Evolutionary conservation across 2,113 vertebrate genomes (phyloP).

Genomic region (Pseudopodoces humilis): DNA sequence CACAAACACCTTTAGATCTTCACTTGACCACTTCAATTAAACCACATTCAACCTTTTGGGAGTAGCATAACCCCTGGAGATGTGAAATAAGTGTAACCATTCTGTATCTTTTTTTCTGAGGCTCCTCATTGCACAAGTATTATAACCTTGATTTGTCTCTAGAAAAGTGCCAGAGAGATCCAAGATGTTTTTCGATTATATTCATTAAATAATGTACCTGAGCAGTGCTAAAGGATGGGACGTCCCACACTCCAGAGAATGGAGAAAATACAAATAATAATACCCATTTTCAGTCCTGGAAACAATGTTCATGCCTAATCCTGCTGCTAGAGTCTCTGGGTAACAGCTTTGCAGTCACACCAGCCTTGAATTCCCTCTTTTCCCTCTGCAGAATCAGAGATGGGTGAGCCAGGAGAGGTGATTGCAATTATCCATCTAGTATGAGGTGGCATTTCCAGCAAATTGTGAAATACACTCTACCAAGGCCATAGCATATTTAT

Average conservation of each 20-base stretch:
- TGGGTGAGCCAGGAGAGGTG: not conserved
- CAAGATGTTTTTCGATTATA: not conserved
- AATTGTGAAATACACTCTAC: not conserved
- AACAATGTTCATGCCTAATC: not conserved
- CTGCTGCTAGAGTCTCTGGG: not conserved
- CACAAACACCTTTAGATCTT: not conserved
- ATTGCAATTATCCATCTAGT: not conserved
- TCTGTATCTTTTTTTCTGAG: not conserved
- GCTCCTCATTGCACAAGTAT: not conserved
- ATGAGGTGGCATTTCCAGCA: not conserved
- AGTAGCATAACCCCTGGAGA: not conserved
- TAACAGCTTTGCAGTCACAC: not conserved
- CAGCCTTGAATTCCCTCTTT: not conserved
- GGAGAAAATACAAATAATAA: not conserved
- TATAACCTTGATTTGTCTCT: not conserved
- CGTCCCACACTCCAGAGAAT: not conserved
- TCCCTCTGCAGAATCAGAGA: not conserved
- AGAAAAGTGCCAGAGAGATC: not conserved
- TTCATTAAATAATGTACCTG: not conserved
- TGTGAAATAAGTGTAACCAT: not conserved
- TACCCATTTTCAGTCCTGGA: not conserved
- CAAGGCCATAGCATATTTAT: not conserved
- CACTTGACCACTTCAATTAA: not conserved
- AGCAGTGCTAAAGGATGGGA: not conserved
- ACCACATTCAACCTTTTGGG: not conserved